phyloP scores from a whole-genome alignment of 2,888 invertebrate species.

The Leucozona laternaria region DNA sequence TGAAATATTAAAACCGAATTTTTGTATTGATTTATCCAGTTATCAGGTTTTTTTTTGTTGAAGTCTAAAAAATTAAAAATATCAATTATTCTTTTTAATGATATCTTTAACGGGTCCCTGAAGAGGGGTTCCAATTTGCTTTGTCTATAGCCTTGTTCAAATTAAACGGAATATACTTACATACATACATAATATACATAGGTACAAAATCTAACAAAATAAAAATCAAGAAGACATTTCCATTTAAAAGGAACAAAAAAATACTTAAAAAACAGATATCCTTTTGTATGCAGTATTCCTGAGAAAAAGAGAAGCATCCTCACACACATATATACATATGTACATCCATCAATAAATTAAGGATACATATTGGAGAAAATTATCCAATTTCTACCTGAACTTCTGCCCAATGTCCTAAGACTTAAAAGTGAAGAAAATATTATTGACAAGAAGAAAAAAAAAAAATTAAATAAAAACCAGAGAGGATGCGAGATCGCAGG shows the following conservation, averaged over 20 bases:
- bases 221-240: slow-evolving; percentile 30
- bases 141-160: too few species aligned
- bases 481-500: slow-evolving; percentile 72
- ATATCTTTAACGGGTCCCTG: too few species aligned
- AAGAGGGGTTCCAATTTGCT: too few species aligned
- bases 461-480: slow-evolving; percentile 54
- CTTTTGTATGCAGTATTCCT: slow-evolving; percentile 60
- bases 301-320: slow-evolving; percentile 65
- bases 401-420: slow-evolving; percentile 4
- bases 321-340: too few species aligned
- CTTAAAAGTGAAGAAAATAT: slow-evolving; percentile 57
- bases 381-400: slow-evolving; percentile 68
- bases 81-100: too few species aligned
- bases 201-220: neutral
- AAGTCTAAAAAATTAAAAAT: too few species aligned
- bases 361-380: slow-evolving; percentile 58
- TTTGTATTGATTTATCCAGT: too few species aligned
- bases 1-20: too few species aligned
- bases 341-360: slow-evolving; percentile 61
- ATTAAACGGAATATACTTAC: too few species aligned
- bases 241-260: slow-evolving; percentile 41
- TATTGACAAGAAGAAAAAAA: slow-evolving; percentile 37
- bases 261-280: slow-evolving; percentile 50
- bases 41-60: too few species aligned
- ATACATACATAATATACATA: too few species aligned